Base-by-base conservation (phyloP, 2,888 invertebrate genomes). In the Anodontia alba region DNA sequence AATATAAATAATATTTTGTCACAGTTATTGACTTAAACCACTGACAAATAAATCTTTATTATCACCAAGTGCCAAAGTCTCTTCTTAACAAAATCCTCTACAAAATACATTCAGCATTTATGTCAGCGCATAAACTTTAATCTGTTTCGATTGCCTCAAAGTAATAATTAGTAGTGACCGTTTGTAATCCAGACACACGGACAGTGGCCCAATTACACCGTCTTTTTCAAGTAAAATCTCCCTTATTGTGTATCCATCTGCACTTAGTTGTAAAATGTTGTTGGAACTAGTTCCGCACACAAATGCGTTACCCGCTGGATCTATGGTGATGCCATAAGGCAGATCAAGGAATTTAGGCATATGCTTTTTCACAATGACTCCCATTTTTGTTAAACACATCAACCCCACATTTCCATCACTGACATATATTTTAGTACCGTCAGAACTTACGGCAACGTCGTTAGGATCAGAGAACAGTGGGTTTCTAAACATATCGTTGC, bases 161-260 rank as follows among this genome's bases (percentile, higher is more conserved):
- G 62, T 62, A 31, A 62, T 33, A 20, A 62, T 62, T 10, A 62
- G 20, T 1, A 62, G 33, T 62, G 62, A 62, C 62, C 62, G 26
- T 62, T 62, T 62, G 33, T 62, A 62, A 29, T 62, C 62, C 62
- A 62, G 29, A 62, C 62, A 62, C 31, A 62, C 62, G 10, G 62
- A 62, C 29, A 62, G 29, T 33, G 62, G 62, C 10, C 20, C n/a
- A 33, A 15, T 3, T 17, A 62, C 33, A 33, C 62, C 62, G 62
- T 62, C 62, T 8, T 62, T 26, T 23, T 62, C 62, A 33, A 12
- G 26, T 62, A 62, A 62, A 33, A 62, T 17, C 20, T 62, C 62
- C 5, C 33, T 26, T 33, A 33, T 62, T n/a, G 20, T 12, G 33
- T 3, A 17, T 8, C 62, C 62, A 33, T 62, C 62, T 33, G 62